phyloP scores from a whole-genome alignment of 2,797 vertebrate species.

The Karalla daura region DNA sequence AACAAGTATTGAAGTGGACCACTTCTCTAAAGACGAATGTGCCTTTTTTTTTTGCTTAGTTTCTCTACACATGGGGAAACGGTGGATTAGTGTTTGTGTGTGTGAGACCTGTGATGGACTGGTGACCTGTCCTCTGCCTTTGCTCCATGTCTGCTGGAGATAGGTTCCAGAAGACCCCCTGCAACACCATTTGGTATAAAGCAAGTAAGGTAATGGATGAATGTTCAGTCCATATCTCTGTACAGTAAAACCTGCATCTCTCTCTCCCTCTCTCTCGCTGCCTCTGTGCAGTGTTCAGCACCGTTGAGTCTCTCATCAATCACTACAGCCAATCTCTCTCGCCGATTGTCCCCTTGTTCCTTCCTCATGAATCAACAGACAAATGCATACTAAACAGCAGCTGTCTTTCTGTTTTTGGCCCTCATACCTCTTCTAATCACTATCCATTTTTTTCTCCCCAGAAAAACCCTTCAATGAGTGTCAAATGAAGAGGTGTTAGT shows the following conservation, averaged over 20 bases:
- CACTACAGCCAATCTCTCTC: constrained; percentile 53
- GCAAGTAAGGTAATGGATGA: too few species aligned
- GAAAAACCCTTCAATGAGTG: constrained; percentile 2
- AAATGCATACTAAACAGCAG: constrained; percentile 56
- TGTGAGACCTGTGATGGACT: too few species aligned
- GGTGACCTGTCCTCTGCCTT: too few species aligned
- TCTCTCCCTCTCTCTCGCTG: constrained; percentile 8
- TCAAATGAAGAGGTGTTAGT: not conserved
- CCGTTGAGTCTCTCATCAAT: constrained; percentile 61
- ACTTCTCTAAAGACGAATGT: constrained; percentile 23
- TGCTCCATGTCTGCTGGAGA: too few species aligned
- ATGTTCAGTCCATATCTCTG: constrained; percentile 13
- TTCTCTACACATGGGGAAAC: too few species aligned
- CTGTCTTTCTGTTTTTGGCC: constrained; percentile 16
- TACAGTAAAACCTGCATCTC: not conserved
- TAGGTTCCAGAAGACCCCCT: too few species aligned
- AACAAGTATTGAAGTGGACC: constrained; percentile 3
- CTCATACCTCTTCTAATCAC: constrained; percentile 2
- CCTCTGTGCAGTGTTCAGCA: constrained; percentile 42
- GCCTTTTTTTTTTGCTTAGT: too few species aligned
- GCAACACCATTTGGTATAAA: too few species aligned
- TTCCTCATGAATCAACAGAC: constrained; percentile 64
- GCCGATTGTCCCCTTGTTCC: constrained; percentile 60
- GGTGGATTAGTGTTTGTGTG: too few species aligned
- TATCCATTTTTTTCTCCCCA: not conserved